Evolutionary conservation across 2,113 vertebrate genomes (phyloP), one percentile per base, ranked within the genome.

Genomic region (Recurvirostra avosetta): DNA sequence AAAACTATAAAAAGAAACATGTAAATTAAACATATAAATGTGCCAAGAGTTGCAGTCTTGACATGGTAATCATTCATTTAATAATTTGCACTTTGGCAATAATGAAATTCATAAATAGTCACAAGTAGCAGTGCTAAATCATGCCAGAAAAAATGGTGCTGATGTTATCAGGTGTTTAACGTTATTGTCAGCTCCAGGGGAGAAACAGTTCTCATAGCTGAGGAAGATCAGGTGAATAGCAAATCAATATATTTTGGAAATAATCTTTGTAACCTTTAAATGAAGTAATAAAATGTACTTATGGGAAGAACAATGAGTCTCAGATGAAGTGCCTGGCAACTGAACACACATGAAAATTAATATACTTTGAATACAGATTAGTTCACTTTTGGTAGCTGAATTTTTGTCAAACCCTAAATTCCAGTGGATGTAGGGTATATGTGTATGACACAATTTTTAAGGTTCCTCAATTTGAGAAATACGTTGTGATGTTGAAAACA

Each of bases 51-150:
- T 95, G 66, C 30, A 38, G 74, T 81, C 49, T 96, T 96, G 95
- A 88, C 85, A 92, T 49, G 63, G 49, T 71, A 90, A 89, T 97
- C 40, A 63, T 93, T 96, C 76, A 91, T 92, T 94, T 70, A 73
- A 68, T 96, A 89, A 96, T 96, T 96, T 95, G 78, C 56, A 73
- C 50, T 76, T 91, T 81, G 38, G 75, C 77, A 94, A 81, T 93
- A 94, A 96, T 91, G 72, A 95, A 89, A 96, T 96, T 92, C 63
- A 82, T 88, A 96, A 95, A 91, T 79, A 96, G 59, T 65, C 43
- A 74, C 43, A 34, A 93, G 85, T 63, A 94, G 45, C 43, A 92
- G 20, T 8, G 5, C n/a, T 96, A 72, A 89, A 97, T 75, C 21
- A 86, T 40, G 52, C 22, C 72, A 82, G 86, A 90, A 78, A 78